Percentiles rank a stretch among this genome's conserved stretches.
Evolutionary conservation across 2,797 vertebrate species (phyloP).

Genomic region (Spondyliosoma cantharus): DNA sequence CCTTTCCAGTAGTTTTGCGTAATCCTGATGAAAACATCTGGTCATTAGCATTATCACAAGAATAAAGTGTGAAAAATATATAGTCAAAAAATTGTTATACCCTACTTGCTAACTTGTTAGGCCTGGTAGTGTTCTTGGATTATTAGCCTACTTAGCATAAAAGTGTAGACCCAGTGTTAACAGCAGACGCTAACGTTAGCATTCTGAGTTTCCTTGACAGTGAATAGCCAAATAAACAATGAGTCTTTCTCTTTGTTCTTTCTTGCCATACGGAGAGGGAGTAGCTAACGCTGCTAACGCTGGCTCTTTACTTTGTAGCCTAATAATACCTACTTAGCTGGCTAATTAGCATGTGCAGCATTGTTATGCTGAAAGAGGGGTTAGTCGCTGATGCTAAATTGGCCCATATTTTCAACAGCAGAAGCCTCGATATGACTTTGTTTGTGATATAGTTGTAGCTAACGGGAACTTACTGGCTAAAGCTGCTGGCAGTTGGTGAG

Average conservation of each 20-base stretch:
- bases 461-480: not conserved
- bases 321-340: not conserved
- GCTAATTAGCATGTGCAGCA: not conserved
- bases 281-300: not conserved
- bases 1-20: too few species aligned
- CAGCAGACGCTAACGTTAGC: not conserved
- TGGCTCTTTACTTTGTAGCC: not conserved
- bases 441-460: not conserved
- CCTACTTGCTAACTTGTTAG: too few species aligned
- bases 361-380: not conserved
- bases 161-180: not conserved
- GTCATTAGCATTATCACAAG: too few species aligned
- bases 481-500: not conserved
- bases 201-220: not conserved
- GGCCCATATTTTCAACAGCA: not conserved
- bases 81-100: too few species aligned
- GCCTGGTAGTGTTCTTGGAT: not conserved
- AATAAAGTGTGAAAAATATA: not conserved
- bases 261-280: not conserved
- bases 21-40: too few species aligned
- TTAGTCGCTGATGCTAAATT: not conserved
- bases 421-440: not conserved
- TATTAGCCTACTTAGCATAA: not conserved
- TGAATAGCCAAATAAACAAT: not conserved
- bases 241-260: not conserved